Base-by-base conservation (phyloP, 2,113 vertebrate species). In the Pterocles orientalis region DNA sequence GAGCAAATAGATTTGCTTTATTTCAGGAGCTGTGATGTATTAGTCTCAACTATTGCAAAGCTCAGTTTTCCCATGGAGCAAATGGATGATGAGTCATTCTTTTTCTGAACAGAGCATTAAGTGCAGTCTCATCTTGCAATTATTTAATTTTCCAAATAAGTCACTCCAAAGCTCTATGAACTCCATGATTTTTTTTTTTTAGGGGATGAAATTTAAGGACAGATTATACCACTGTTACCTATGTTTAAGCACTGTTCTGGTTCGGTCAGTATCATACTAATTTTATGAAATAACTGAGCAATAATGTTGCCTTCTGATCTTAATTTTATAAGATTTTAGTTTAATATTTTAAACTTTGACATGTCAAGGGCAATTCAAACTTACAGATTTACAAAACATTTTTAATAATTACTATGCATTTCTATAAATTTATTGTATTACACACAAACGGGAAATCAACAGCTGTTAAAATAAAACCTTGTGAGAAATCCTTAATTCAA, bases 81-180 rank as follows among this genome's bases (percentile, higher is more conserved):
- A 95, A 64, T 56, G 70, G 61, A 69, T 64, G 80, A 81, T 89
- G 86, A 95, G 76, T 95, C 86, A 95, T 89, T 92, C 65, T 69
- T 89, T 85, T 91, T 43, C 70, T 87, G 72, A 82, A 76, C 0
- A 87, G 39, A 79, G 61, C 62, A 87, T 79, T 85, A 95, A 89
- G 57, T 53, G 33, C 78, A 91, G 50, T 72, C 75, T 88, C 85
- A 82, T 64, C 66, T 89, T 68, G 19, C 57, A 60, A 71, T 87
- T 92, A 84, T 82, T 95, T 94, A 60, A 84, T 92, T 93, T 92
- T 72, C 54, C 21, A 88, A 77, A 69, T 51, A 87, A 79, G 45
- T 82, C 2, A 78, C 78, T 84, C 19, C 60, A 91, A 83, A 91
- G 39, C 34, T 51, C 15, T 60, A 29, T 12, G 28, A 88, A 62